Conservation (phyloP, 2,113 vertebrate species). For the Lathamus discolor region DNA sequence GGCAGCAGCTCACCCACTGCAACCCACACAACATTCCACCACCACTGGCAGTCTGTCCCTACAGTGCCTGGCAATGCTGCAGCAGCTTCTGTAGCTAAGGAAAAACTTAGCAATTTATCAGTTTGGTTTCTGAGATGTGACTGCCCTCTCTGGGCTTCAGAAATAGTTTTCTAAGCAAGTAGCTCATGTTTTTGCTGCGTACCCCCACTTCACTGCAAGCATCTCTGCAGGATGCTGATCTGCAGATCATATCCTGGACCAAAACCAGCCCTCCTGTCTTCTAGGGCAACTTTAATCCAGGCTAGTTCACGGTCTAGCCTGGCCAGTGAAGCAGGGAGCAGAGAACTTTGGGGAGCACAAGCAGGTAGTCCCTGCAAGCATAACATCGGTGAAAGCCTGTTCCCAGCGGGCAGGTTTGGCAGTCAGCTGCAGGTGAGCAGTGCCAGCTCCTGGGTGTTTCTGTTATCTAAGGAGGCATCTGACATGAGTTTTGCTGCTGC, state of each 20-base stretch:
- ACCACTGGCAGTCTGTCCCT: neutral
- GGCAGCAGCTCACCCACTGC: neutral
- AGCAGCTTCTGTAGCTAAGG: neutral
- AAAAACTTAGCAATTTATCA: accelerated
- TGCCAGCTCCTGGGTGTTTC: accelerated
- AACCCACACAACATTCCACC: neutral
- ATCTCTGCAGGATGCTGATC: neutral
- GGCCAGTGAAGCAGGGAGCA: accelerated
- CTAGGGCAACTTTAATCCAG: neutral
- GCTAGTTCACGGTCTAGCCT: neutral
- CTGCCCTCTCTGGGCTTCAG: neutral
- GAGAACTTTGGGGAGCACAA: neutral
- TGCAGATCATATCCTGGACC: neutral
- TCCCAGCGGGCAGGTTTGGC: neutral
- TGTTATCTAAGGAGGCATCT: neutral
- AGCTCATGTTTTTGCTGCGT: neutral
- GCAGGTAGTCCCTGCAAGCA: accelerated
- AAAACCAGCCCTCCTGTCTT: neutral
- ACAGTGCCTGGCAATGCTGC: neutral
- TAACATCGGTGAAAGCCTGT: accelerated
- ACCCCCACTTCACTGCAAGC: accelerated
- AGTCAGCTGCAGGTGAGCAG: neutral
- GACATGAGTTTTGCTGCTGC: accelerated
- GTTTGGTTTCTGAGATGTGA: neutral
- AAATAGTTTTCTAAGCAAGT: neutral